These are phyloP conservation scores for Semotilus atromaculatus DNA, from an alignment of 2,797 vertebrate species.

Conservation along the genomic window DNA sequence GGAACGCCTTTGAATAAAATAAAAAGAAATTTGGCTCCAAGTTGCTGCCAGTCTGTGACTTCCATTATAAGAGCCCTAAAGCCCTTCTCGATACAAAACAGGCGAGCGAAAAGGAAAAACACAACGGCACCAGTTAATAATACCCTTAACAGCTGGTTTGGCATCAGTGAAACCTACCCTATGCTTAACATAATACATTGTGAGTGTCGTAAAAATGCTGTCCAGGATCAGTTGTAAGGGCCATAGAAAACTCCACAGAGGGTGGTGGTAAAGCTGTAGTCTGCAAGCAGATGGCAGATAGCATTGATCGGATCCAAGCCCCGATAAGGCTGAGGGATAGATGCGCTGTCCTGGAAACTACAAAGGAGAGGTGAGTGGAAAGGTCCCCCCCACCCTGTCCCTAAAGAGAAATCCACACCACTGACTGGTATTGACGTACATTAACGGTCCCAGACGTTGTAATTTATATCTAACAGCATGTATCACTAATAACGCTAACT, in stretches of 20 bases:
- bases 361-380: constrained; percentile 32
- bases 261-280: constrained; percentile 48
- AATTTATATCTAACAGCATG: constrained; percentile 40
- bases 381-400: constrained; percentile 8
- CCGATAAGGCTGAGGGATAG: constrained; percentile 50
- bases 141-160: constrained; percentile 48
- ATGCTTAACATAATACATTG: constrained; percentile 43
- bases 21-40: constrained; percentile 9
- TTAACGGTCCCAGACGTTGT: constrained; percentile 34
- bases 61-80: constrained; percentile 39
- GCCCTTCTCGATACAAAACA: constrained; percentile 11
- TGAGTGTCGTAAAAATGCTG: constrained; percentile 48
- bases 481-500: constrained; percentile 27
- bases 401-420: constrained; percentile 39
- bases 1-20: constrained; percentile 16
- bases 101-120: constrained; percentile 16
- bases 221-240: constrained; percentile 44
- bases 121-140: constrained; percentile 46
- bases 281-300: constrained; percentile 58
- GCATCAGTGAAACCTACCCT: constrained; percentile 42
- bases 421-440: constrained; percentile 24
- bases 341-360: constrained; percentile 33
- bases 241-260: constrained; percentile 42
- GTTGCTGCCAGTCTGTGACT: constrained; percentile 27
- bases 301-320: constrained; percentile 56